Percentiles rank a stretch among this genome's conserved stretches.
Evolutionary conservation across 1,140 invertebrate species (phyloP).

Genomic region (Solen grandis): DNA sequence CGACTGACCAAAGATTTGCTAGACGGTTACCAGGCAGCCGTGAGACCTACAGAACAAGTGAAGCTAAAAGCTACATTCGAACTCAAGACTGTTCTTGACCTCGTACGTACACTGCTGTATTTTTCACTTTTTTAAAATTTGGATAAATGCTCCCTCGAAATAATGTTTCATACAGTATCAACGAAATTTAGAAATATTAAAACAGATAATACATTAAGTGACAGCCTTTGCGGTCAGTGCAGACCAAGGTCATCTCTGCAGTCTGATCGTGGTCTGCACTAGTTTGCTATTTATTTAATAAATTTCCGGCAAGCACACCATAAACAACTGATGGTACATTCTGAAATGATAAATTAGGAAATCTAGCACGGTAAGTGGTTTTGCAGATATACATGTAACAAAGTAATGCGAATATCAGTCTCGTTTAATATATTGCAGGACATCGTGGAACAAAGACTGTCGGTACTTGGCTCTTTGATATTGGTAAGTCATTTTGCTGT

Average conservation of each 20-base stretch:
- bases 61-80: not conserved
- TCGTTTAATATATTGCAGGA: not conserved
- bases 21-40: not conserved
- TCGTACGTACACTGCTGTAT: not conserved
- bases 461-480: not conserved
- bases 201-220: too few relatives aligned
- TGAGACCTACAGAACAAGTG: not conserved
- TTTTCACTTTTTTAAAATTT: not conserved
- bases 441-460: constrained; percentile 10
- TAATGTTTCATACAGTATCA: too few relatives aligned
- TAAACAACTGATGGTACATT: too few relatives aligned
- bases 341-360: not conserved
- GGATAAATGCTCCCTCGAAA: too few relatives aligned
- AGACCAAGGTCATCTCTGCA: too few relatives aligned
- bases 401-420: not conserved
- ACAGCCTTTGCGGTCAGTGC: too few relatives aligned
- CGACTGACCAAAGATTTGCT: not conserved
- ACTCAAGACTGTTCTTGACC: not conserved
- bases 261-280: too few relatives aligned
- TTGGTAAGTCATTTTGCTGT: constrained; percentile 4
- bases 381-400: not conserved
- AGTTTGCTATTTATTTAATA: too few relatives aligned
- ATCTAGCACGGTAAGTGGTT: not conserved
- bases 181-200: too few relatives aligned
- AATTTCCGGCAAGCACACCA: too few relatives aligned